Evolutionary conservation across 1,140 invertebrate species (phyloP), one percentile per base, ranked within the genome.

Genomic region (Anastrepha ludens): DNA sequence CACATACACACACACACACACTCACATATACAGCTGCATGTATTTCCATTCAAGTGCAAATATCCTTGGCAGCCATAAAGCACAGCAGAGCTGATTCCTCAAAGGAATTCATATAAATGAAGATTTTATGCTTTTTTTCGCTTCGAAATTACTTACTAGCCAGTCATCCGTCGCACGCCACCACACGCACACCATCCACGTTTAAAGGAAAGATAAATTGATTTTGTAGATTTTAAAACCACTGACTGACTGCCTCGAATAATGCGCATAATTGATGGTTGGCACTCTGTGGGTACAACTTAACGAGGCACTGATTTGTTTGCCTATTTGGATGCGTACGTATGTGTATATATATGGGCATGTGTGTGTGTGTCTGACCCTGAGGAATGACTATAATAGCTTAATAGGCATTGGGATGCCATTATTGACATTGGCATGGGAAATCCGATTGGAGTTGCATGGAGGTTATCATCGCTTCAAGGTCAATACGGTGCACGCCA

Each of bases 211-310:
- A 81, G 74, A 81, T 81, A 81, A 81, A 81, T 81, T 81, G 74
- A 81, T 81, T 81, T 81, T 81, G 74, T 81, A 29, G 74, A 81
- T 55, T 81, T 81, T 81, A 81, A 81, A 81, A 81, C 74, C 74
- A 47, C 74, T 81, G 47, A 81, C 74, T 50, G 74, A 81, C 47
- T 58, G n/a, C 41, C 47, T 29, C 47, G 50, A 29, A 58, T 81
- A 81, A 81, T 50, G 74, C 74, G 50, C 50, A 55, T 81, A 58
- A 81, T 58, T 81, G 44, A 81, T 81, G 74, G 50, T 58, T n/a
- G n/a, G 5, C n/a, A 55, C 17, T 55, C 17, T 6, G 3, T 17
- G 15, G 74, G 47, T 17, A 6, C 44, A 58, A 55, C n/a, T 50
- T 81, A 81, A 81, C 44, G 74, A 81, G n/a, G 8, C 74, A 81